These are phyloP conservation scores for Chaetodon trifasciatus DNA, from an alignment of 2,797 vertebrate species.

Conservation along the genomic window DNA sequence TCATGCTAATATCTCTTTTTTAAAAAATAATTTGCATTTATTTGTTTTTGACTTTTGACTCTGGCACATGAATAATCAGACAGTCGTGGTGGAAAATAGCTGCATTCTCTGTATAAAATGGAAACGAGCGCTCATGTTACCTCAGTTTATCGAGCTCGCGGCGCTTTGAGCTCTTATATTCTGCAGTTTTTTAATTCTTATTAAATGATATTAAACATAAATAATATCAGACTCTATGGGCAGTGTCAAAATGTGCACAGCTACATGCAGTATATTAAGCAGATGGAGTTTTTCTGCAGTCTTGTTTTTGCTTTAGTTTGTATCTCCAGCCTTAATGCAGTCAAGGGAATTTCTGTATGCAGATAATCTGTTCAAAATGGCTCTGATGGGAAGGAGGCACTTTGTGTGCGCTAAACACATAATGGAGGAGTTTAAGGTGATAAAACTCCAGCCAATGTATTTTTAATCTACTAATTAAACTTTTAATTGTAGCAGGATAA, in stretches of 20 bases:
- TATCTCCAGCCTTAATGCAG: slow-evolving; percentile 54
- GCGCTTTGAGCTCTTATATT: slow-evolving; percentile 24
- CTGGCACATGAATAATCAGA: slow-evolving; percentile 14
- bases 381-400: slow-evolving; percentile 70
- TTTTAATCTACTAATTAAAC: slow-evolving; percentile 90
- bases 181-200: slow-evolving; percentile 21
- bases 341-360: slow-evolving; percentile 64
- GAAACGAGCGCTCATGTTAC: slow-evolving; percentile 18
- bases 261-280: slow-evolving; percentile 26
- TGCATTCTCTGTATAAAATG: slow-evolving; percentile 32
- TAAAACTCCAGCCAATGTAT: slow-evolving; percentile 84
- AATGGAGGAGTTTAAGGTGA: slow-evolving; percentile 85
- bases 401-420: slow-evolving; percentile 81
- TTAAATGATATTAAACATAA: slow-evolving; percentile 3
- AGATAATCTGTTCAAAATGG: slow-evolving; percentile 78
- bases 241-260: background rate
- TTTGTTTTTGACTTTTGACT: background rate
- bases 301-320: slow-evolving; percentile 62
- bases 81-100: slow-evolving; percentile 5
- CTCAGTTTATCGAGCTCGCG: background rate
- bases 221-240: slow-evolving; percentile 13
- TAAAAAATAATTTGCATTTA: background rate
- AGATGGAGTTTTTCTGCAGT: slow-evolving; percentile 47
- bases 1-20: slow-evolving; percentile 37
- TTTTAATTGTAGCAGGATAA: slow-evolving; percentile 88